These are phyloP conservation scores for Bombylius discolor DNA, from an alignment of 2,888 invertebrate genomes.

Conservation along the genomic window DNA sequence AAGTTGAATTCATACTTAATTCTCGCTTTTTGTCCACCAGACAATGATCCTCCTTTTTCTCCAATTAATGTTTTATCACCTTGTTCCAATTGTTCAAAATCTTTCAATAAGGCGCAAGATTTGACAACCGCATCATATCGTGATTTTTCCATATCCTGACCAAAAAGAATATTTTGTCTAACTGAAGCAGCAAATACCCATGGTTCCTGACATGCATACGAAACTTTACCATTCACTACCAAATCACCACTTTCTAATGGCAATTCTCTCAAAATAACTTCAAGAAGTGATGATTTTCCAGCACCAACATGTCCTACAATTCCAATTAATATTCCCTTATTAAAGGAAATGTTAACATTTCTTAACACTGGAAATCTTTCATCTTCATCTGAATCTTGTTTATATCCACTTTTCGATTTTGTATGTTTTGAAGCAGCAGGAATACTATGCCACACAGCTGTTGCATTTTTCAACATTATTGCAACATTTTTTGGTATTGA, in stretches of 20 bases:
- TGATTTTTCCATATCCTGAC: constrained; percentile 32
- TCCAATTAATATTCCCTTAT: constrained; percentile 48
- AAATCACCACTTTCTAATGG: constrained; percentile 42
- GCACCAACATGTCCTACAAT: constrained; percentile 64
- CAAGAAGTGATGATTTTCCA: constrained; percentile 57
- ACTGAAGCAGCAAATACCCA: constrained; percentile 72
- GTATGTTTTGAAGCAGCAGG: background rate
- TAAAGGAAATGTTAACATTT: constrained; percentile 40
- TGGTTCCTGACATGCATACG: constrained; percentile 73
- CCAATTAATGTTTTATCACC: constrained; percentile 47
- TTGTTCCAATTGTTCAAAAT: constrained; percentile 41
- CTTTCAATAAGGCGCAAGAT: constrained; percentile 36
- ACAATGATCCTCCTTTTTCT: constrained; percentile 45
- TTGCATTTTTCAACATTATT: constrained; percentile 24
- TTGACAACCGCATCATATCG: constrained; percentile 34
- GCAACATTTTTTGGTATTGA: constrained; percentile 17
- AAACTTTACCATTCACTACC: constrained; percentile 47
- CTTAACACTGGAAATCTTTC: constrained; percentile 35
- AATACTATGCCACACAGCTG: constrained; percentile 36
- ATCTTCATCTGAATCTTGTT: constrained; percentile 3
- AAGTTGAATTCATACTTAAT: no score
- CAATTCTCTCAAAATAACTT: constrained; percentile 60
- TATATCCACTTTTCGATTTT: background rate
- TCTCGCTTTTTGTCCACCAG: constrained; percentile 58
- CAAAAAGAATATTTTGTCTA: constrained; percentile 78